These are phyloP conservation scores for Eumaeus atala DNA, from an alignment of 1,140 invertebrate genomes.

Conservation along the genomic window DNA sequence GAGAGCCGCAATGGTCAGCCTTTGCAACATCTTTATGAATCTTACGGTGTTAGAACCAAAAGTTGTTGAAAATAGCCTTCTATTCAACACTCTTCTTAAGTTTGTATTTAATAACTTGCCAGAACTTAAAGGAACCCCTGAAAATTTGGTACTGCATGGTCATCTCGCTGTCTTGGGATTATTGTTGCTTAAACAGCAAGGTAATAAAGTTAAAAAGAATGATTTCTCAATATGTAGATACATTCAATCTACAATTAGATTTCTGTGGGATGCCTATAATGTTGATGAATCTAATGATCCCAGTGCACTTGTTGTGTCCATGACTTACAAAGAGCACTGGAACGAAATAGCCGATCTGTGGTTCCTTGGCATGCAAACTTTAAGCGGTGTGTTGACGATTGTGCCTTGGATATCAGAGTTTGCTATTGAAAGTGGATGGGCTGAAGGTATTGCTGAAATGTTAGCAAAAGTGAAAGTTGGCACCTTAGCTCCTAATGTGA, in stretches of 20 bases:
- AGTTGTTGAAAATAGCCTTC: conserved; percentile 82
- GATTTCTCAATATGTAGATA: conserved; percentile 91
- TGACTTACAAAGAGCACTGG: conserved; percentile 91
- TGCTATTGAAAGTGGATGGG: conserved; percentile 93
- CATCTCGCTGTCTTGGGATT: conserved; percentile 89
- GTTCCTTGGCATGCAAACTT: conserved; percentile 95
- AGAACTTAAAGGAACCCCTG: conserved; percentile 86
- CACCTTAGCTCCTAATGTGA: conserved; percentile 85
- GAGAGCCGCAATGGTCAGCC: conserved; percentile 86
- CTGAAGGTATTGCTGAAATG: conserved; percentile 87
- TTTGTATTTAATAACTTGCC: conserved; percentile 92
- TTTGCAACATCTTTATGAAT: conserved; percentile 95
- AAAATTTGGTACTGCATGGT: conserved; percentile 88
- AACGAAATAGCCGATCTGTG: conserved; percentile 91
- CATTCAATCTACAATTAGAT: conserved; percentile 89
- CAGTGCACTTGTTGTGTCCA: conserved; percentile 85
- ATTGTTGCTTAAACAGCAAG: conserved; percentile 87
- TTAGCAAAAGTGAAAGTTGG: conserved; percentile 87
- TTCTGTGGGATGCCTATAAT: conserved; percentile 93
- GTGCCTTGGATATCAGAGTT: conserved; percentile 94
- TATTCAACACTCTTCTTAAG: conserved; percentile 87
- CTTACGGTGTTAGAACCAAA: conserved; percentile 90
- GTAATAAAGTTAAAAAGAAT: conserved; percentile 86
- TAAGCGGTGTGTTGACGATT: conserved; percentile 84
- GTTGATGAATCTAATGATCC: conserved; percentile 90